Evolutionary conservation across 2,888 invertebrate genomes (phyloP), one percentile per base, ranked within the genome.

Genomic region (Troides aeacus): DNA sequence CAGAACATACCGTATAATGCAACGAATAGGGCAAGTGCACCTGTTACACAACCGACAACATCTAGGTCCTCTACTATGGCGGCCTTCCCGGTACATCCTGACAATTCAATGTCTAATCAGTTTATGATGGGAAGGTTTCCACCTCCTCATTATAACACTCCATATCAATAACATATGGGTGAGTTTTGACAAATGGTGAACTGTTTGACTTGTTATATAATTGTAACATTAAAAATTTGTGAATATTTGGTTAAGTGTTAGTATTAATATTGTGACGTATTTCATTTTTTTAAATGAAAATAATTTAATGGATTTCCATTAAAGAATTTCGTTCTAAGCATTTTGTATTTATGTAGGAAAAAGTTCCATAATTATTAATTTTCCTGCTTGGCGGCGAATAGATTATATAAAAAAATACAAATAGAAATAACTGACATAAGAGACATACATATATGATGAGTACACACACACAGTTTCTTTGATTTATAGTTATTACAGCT

Each of bases 111-210:
- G 58, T 66, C 42, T 56, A 58, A 50, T 70, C 62, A 68, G 17
- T 68, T 58, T 66, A 50, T 60, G 24, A 66, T 36, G 24, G 63
- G 60, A 57, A 46, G 60, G 18, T 67, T n/a, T 17, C 66, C 66
- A 21, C 63, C 53, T 1, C 18, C 63, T 60, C 42, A 30, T 64
- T 67, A 64, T 61, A 42, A 56, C 21, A 18, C 60, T 36, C 69
- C 62, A 21, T 64, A 56, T 42, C 42, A 46, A 30, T 64, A 67
- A 63, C 15, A 18, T 57, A 46, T 58, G 62, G 62, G 65, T 62
- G 62, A 66, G 62, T 56, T 58, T 8, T 50, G n/a, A 18, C 46
- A 6, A 36, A n/a, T 63, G n/a, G 57, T 50, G 50, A 36, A 56
- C 56, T 56, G 23, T 10, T 23, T 58, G 21, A 21, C n/a, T 58